Evolutionary conservation across 2,113 vertebrate species (phyloP).

Genomic region (Propithecus coquereli): DNA sequence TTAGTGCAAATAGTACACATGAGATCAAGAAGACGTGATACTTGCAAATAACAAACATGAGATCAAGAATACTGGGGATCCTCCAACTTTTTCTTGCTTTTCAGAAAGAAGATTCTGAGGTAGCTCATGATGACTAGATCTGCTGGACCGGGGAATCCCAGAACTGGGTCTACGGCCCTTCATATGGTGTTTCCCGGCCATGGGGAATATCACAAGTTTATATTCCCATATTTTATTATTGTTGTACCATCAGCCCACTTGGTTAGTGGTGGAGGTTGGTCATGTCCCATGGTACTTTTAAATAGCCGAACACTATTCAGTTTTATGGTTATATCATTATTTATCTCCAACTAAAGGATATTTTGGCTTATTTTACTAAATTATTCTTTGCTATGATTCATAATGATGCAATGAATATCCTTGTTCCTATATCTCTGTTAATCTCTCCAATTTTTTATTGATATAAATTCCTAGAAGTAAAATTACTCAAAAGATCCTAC

Average conservation of each 20-base stretch:
- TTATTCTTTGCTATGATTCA: background rate
- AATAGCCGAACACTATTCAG: background rate
- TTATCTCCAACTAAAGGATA: background rate
- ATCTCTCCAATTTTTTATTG: background rate
- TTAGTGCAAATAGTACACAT: background rate
- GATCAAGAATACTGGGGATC: background rate
- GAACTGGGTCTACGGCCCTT: background rate
- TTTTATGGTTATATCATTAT: background rate
- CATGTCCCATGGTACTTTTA: background rate
- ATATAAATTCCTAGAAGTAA: background rate
- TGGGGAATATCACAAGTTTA: too few species aligned
- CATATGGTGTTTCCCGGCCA: background rate
- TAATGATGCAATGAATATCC: background rate
- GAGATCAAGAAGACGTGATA: background rate
- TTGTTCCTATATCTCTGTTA: background rate
- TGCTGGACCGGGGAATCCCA: background rate
- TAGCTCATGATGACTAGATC: background rate
- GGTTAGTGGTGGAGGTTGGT: background rate
- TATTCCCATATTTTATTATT: background rate
- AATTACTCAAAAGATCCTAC: background rate
- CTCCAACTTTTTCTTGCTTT: background rate
- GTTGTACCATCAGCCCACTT: background rate
- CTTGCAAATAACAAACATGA: background rate
- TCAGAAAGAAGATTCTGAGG: background rate
- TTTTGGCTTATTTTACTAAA: background rate